phyloP scores from a whole-genome alignment of 2,797 vertebrate species.

The Coendou prehensilis region DNA sequence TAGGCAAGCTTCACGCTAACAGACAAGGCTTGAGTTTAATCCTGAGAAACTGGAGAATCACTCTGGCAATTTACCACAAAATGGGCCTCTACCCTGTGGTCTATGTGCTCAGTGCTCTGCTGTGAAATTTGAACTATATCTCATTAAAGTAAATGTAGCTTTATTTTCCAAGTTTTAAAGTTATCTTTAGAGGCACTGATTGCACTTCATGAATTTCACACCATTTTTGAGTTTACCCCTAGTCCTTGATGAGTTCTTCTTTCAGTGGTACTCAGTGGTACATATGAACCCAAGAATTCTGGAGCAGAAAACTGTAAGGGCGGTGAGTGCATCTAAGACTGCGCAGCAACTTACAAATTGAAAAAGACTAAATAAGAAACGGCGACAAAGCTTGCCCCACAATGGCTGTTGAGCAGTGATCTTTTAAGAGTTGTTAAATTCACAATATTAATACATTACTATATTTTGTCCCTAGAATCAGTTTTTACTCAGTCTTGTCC shows the following conservation, averaged over 20 bases:
- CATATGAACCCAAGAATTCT: neutral
- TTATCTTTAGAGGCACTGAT: slow-evolving; percentile 74
- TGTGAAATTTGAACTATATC: slow-evolving; percentile 75
- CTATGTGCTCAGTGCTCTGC: slow-evolving; percentile 57
- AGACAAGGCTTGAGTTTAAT: slow-evolving; percentile 78
- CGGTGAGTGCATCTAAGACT: neutral
- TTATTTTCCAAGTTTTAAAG: slow-evolving; percentile 74
- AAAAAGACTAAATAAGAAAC: slow-evolving; percentile 42
- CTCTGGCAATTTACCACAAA: slow-evolving; percentile 60
- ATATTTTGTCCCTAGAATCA: neutral
- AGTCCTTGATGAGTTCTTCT: slow-evolving; percentile 63
- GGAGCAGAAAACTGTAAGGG: slow-evolving; percentile 33
- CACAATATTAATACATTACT: slow-evolving; percentile 33
- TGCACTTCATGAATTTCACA: slow-evolving; percentile 72
- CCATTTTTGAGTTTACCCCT: slow-evolving; percentile 57
- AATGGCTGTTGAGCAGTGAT: slow-evolving; percentile 9
- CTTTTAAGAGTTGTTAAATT: slow-evolving; percentile 26
- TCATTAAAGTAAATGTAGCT: slow-evolving; percentile 72
- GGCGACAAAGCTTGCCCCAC: neutral
- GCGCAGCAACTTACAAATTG: neutral
- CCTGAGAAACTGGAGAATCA: slow-evolving; percentile 65
- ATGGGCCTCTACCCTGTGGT: slow-evolving; percentile 66
- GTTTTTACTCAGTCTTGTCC: neutral
- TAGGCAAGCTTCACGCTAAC: slow-evolving; percentile 66
- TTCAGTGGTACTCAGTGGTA: slow-evolving; percentile 50